phyloP scores from a whole-genome alignment of 2,797 vertebrate species.

The Siniperca undulata region DNA sequence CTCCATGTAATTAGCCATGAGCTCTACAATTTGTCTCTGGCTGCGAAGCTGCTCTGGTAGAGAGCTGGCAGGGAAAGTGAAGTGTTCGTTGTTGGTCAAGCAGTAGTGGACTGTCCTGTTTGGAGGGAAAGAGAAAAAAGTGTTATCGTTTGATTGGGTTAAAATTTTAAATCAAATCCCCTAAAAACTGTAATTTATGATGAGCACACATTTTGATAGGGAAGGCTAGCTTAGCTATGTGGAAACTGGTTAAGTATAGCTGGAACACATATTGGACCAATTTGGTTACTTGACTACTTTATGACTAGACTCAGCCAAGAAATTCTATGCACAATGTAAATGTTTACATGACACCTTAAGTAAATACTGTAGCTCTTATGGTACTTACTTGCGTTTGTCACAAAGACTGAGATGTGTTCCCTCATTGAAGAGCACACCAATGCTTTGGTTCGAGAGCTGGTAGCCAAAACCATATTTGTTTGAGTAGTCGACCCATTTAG shows the following conservation, averaged over 20 bases:
- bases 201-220: no score
- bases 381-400: constrained; percentile 90
- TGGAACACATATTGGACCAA: not conserved
- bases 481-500: constrained; percentile 99
- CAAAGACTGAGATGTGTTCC: constrained; percentile 95
- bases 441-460: constrained; percentile 95
- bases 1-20: constrained; percentile 98
- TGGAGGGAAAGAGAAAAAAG: not conserved
- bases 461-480: constrained; percentile 99
- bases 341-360: constrained; percentile 5
- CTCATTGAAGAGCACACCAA: constrained; percentile 96
- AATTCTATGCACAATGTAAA: not conserved
- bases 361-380: not conserved
- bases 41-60: constrained; percentile 93
- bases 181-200: not conserved
- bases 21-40: constrained; percentile 93
- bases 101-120: constrained; percentile 94
- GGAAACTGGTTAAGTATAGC: not conserved
- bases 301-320: not conserved
- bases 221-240: not conserved
- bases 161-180: no score
- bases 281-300: not conserved
- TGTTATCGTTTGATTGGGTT: not conserved
- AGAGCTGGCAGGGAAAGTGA: constrained; percentile 88
- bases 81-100: constrained; percentile 94